These are phyloP conservation scores for Desoria tigrina DNA, from an alignment of 2,888 invertebrate species.

Conservation along the genomic window DNA sequence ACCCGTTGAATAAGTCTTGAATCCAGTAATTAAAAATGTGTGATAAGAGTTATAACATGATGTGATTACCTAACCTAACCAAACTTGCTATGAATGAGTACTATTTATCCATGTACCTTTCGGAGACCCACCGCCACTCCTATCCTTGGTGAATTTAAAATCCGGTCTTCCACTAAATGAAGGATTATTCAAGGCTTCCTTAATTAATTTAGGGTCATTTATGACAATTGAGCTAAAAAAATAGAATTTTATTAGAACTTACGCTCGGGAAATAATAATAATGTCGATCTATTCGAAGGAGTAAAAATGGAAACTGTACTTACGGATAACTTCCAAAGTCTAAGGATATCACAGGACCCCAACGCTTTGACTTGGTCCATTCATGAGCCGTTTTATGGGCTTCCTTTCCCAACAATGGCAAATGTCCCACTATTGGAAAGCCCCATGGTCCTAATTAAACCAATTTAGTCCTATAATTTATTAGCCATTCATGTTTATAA, in stretches of 20 bases:
- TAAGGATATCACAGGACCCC: conserved; percentile 16
- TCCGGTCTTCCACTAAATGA: conserved; percentile 21
- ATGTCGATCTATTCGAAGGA: neutral
- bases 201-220: conserved; percentile 23
- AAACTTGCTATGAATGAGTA: too few relatives aligned
- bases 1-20: neutral
- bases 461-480: too few relatives aligned
- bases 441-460: conserved; percentile 23
- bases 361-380: conserved; percentile 8
- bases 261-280: neutral
- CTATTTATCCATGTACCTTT: too few relatives aligned
- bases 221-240: conserved; percentile 22
- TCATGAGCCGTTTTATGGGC: conserved; percentile 13
- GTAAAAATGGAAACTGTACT: neutral
- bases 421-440: conserved; percentile 24
- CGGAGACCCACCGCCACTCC: conserved; percentile 16
- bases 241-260: neutral
- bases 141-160: conserved; percentile 3
- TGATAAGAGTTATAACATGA: too few relatives aligned
- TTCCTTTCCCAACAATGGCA: conserved; percentile 10
- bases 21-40: too few relatives aligned
- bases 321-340: conserved; percentile 19
- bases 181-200: conserved; percentile 20
- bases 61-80: too few relatives aligned
- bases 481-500: too few relatives aligned